Percentiles rank a stretch among this genome's conserved stretches.
Conservation (phyloP, 35 echinoderm and acorn worm genomes). For the Holothuria glaberrima region DNA sequence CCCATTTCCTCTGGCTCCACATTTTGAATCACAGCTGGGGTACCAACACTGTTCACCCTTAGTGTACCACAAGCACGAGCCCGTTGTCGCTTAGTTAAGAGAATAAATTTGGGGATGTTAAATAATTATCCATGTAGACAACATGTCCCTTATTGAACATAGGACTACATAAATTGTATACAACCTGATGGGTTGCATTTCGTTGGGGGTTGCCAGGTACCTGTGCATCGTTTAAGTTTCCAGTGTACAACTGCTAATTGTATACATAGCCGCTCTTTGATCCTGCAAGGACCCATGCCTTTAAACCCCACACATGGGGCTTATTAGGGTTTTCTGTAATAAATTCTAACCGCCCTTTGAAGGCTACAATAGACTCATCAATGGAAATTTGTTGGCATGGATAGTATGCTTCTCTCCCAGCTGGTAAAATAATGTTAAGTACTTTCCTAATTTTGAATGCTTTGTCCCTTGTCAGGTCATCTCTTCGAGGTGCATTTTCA, state of each 20-base stretch:
- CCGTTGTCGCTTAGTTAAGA: not conserved
- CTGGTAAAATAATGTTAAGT: too few species aligned
- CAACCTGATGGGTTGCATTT: constrained; percentile 3
- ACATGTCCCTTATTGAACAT: constrained; percentile 20
- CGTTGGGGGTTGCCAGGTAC: not conserved
- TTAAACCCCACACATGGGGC: too few species aligned
- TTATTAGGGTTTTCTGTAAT: too few species aligned
- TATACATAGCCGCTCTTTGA: constrained; percentile 38
- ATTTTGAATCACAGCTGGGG: constrained; percentile 9
- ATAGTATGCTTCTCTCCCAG: too few species aligned
- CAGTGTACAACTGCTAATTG: constrained; percentile 11
- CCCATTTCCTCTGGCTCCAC: not conserved
- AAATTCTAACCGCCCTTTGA: too few species aligned
- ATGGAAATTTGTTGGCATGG: too few species aligned
- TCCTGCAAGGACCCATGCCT: constrained; percentile 27
- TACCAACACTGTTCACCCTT: constrained; percentile 3
- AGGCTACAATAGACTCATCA: too few species aligned
- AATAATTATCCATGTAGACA: constrained; percentile 54
- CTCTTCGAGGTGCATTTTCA: not conserved
- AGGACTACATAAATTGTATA: not conserved
- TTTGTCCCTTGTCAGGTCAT: not conserved
- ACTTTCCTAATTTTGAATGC: not conserved
- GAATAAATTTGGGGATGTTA: constrained; percentile 36
- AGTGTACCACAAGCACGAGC: constrained; percentile 33
- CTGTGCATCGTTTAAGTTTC: not conserved